Conservation (phyloP, 2,113 vertebrate species). For the Hypocryptadius cinnamomeus region DNA sequence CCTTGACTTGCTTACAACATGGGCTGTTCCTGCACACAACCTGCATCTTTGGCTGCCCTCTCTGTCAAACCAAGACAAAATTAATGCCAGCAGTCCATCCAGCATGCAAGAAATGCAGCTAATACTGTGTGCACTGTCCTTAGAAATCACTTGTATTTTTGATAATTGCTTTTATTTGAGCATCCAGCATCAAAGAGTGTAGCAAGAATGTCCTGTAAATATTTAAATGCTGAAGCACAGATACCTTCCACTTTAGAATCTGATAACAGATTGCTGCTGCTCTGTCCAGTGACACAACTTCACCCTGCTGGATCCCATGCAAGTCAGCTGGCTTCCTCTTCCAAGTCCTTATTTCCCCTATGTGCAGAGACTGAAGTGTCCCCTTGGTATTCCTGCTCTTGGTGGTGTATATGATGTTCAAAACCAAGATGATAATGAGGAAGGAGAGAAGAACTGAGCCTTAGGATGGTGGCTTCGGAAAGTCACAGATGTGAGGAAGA, state of each 20-base stretch:
- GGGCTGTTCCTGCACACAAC: neutral
- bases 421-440: neutral
- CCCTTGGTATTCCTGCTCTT: neutral
- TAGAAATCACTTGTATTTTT: neutral
- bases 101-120: neutral
- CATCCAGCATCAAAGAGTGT: neutral
- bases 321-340: neutral
- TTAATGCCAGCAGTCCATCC: neutral
- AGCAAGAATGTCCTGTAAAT: neutral
- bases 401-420: neutral
- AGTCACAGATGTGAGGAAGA: neutral
- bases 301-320: neutral
- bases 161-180: neutral
- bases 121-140: neutral
- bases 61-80: neutral
- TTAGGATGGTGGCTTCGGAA: neutral
- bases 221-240: neutral
- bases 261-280: neutral
- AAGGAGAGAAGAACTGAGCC: neutral
- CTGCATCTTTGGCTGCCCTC: neutral
- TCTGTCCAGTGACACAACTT: neutral
- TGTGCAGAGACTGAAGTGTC: neutral
- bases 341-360: neutral
- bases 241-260: neutral
- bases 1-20: neutral